phyloP scores from a whole-genome alignment of 2,888 invertebrate species.

The Hedychridium roseum region DNA sequence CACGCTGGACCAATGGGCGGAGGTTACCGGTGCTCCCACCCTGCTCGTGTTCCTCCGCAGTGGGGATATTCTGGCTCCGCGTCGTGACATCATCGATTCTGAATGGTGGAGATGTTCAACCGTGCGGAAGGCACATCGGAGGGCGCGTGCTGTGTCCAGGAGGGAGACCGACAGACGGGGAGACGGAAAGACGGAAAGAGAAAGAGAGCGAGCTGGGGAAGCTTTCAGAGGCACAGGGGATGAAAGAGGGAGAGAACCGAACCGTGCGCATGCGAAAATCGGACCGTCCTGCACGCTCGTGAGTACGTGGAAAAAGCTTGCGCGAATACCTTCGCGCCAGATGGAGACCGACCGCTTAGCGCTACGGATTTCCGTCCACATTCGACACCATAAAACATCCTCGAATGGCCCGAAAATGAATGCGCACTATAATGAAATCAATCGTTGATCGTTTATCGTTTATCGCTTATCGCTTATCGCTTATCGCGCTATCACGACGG shows the following conservation, averaged over 20 bases:
- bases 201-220: constrained; percentile 28
- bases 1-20: constrained; percentile 42
- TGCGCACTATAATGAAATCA: no score
- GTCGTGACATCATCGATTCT: constrained; percentile 62
- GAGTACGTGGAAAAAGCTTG: no score
- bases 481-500: no score
- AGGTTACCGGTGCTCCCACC: constrained; percentile 29
- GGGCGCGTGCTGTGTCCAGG: constrained; percentile 49
- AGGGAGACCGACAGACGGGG: constrained; percentile 15
- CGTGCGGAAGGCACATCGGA: constrained; percentile 62
- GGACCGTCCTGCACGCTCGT: no score
- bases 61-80: constrained; percentile 47
- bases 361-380: constrained; percentile 10
- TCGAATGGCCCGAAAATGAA: no score
- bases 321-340: constrained; percentile 44
- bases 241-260: no score
- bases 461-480: no score
- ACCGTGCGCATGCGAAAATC: no score
- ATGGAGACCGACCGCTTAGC: constrained; percentile 42
- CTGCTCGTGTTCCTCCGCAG: constrained; percentile 11
- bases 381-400: no score
- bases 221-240: no score
- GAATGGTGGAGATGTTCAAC: constrained; percentile 63
- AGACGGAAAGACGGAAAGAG: constrained; percentile 15
- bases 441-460: no score